Evolutionary conservation across 1,140 invertebrate species (phyloP).

Genomic region (Drosophila subobscura): DNA sequence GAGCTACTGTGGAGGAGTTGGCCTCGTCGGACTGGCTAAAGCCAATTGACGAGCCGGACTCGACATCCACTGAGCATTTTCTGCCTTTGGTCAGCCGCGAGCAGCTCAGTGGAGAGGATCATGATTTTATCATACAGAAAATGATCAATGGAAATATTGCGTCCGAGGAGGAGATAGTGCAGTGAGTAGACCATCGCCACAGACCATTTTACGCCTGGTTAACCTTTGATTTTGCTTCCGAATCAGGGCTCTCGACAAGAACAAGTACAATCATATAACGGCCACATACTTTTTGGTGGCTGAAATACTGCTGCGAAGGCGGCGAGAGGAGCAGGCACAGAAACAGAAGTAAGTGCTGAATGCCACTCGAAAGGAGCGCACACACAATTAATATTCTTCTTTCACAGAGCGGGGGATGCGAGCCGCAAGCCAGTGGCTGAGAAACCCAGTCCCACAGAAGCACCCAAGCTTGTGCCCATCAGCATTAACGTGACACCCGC

Average conservation of each 20-base stretch:
- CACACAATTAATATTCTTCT: background rate
- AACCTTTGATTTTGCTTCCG: constrained; percentile 59
- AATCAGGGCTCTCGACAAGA: constrained; percentile 93
- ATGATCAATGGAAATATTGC: constrained; percentile 98
- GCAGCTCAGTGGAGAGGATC: constrained; percentile 95
- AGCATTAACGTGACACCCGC: constrained; percentile 74
- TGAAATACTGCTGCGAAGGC: constrained; percentile 93
- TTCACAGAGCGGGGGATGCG: constrained; percentile 43
- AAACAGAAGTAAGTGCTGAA: constrained; percentile 71
- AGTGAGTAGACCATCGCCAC: constrained; percentile 85
- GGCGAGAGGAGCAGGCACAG: constrained; percentile 87
- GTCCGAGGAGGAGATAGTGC: constrained; percentile 95
- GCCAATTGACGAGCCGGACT: constrained; percentile 69
- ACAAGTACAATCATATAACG: constrained; percentile 99
- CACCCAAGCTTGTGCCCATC: constrained; percentile 61
- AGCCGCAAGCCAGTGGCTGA: constrained; percentile 49
- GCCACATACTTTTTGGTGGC: constrained; percentile 99
- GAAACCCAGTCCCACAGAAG: constrained; percentile 67
- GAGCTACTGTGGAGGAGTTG: constrained; percentile 95
- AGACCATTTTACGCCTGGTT: background rate
- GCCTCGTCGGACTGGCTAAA: constrained; percentile 94
- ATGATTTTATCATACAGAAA: constrained; percentile 95
- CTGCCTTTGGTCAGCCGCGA: constrained; percentile 92
- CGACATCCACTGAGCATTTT: constrained; percentile 84
- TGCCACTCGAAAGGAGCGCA: background rate